Evolutionary conservation across 1,140 invertebrate species (phyloP), one percentile per base, ranked within the genome.

Genomic region (Halesus radiatus): DNA sequence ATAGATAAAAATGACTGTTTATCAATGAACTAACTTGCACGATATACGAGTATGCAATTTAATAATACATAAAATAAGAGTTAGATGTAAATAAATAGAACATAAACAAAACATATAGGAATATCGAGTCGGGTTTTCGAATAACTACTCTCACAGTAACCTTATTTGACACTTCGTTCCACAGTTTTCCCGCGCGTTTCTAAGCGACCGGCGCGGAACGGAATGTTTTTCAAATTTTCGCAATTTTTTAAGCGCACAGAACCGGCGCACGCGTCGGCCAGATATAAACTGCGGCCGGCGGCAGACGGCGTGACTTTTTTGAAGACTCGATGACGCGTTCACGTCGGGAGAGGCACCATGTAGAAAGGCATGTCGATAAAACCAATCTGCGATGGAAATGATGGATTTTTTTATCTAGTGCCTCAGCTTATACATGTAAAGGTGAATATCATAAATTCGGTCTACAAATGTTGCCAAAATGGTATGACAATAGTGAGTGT

Each of bases 261-360:
- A 77, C 75, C 60, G 75, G 37, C 60, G 75, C 75, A 53, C 45
- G 60, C 37, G 58, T 64, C 75, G 32, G 75, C 56, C 75, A 52
- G 45, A 77, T 37, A 77, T 45, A 64, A 77, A 77, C 75, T 77
- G 75, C 75, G 58, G 45, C 58, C 37, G 58, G 29, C 75, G 60
- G 37, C 60, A 77, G 75, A 77, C 75, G 29, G 75, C 75, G 56
- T 77, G 75, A 77, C 75, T 77, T 77, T 77, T 77, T 64, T 53
- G 58, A 77, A 77, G 45, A n/a, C 58, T n/a, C 16, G 37, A 20
- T 70, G 66, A 70, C 66, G 66, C 66, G 66, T 50, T 66, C n/a
- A 23, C 37, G 18, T 20, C 18, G 66, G 18, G 3, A n/a, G 1
- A n/a, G 66, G 7, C 66, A 50, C 66, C 3, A 18, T 8, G 18